Percentiles rank a stretch among this genome's conserved stretches.
Conservation (phyloP, 2,113 vertebrate genomes). For the Siniperca knerii region DNA sequence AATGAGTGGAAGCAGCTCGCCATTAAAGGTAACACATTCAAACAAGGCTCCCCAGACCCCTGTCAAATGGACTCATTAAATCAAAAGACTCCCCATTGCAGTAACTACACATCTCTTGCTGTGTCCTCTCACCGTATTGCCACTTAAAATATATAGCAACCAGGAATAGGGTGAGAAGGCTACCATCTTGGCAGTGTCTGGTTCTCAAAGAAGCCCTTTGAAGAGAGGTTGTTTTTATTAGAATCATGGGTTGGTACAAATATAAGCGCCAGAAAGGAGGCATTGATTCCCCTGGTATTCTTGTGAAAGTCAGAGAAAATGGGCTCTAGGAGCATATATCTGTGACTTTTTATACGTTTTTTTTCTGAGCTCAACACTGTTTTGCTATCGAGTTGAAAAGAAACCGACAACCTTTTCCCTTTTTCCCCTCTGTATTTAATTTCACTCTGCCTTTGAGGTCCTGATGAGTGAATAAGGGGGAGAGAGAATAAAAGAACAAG, state of each 20-base stretch:
- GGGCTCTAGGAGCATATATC: not conserved
- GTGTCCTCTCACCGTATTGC: conserved; percentile 29
- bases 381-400: conserved; percentile 42
- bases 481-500: conserved; percentile 33
- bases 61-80: conserved; percentile 51
- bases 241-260: conserved; percentile 11
- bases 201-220: conserved; percentile 36
- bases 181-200: not conserved
- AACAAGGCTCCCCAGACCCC: conserved; percentile 42
- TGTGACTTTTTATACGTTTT: conserved; percentile 4
- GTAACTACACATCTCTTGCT: conserved; percentile 52
- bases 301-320: conserved; percentile 39
- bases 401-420: conserved; percentile 20
- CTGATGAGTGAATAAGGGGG: conserved; percentile 42
- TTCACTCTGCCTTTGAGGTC: conserved; percentile 35
- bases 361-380: conserved; percentile 10
- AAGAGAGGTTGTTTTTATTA: conserved; percentile 40
- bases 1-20: conserved; percentile 22
- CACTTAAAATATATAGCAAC: conserved; percentile 51
- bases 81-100: conserved; percentile 51
- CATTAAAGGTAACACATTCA: conserved; percentile 49
- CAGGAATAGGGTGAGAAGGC: conserved; percentile 16
- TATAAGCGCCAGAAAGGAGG: conserved; percentile 31
- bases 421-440: conserved; percentile 40
- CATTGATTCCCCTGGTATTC: conserved; percentile 36